Base-by-base conservation (phyloP, 2,888 invertebrate genomes). In the Dascillus cervinus region DNA sequence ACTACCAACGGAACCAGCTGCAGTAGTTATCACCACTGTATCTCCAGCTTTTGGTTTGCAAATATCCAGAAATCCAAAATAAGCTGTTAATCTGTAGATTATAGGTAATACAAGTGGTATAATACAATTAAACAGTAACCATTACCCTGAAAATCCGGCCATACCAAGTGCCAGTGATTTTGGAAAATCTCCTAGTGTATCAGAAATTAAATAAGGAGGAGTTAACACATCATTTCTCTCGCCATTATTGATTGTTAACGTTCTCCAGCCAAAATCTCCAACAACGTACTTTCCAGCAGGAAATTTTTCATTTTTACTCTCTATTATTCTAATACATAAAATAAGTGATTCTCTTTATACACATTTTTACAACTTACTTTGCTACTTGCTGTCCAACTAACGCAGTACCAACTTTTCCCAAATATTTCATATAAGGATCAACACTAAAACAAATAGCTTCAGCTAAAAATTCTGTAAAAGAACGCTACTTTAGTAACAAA, bases 1-100 rank as follows among this genome's bases (percentile, higher is more conserved):
- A 34, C 74, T 77, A 3, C 86, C 87, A 6, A 86, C 84, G 17
- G 83, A 84, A 11, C 86, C 86, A 11, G 81, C 85, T 8, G 85
- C 86, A 3, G 78, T 77, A 12, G 75, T 78, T 2, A 86, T 73
- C 2, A 79, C 77, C n/a, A 86, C 71, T 1, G 78, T 79, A 58
- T 87, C 83, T 4, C 80, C 82, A 3, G 70, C 47, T 60, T 82
- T 78, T 1, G 84, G 82, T 37, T 75, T 57, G 42, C 82, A 83
- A 36, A 83, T 64, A 44, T 83, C 79, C 39, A 77, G 60, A 4
- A 85, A 64, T 1, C 84, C 86, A 61, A 84, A 83, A 52, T 81
- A 80, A 1, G 84, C 82, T 2, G 83, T 80, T 46, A 75, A 77
- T 10, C 83, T 82, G 46, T 12, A 53, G 52, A n/a, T n/a, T n/a